Conservation (phyloP, 2,113 vertebrate genomes). For the Stercorarius parasiticus region DNA sequence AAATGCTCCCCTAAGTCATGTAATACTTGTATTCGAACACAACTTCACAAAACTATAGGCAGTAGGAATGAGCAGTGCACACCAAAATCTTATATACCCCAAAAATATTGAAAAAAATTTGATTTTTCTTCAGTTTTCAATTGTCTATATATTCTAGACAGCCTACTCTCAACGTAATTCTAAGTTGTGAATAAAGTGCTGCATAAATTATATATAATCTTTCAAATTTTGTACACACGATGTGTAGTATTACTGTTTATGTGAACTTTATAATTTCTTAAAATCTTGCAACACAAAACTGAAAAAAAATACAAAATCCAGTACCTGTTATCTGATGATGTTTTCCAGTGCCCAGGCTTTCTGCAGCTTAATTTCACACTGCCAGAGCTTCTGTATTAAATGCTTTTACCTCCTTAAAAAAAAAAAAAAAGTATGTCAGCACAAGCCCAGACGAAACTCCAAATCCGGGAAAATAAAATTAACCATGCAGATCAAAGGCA, state of each 20-base stretch:
- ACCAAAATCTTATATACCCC: not conserved
- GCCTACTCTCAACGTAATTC: not conserved
- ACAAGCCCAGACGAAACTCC: slow-evolving; percentile 78
- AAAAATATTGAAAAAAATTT: not conserved
- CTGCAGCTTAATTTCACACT: slow-evolving; percentile 55
- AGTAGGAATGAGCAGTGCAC: not conserved
- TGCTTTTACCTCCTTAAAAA: slow-evolving; percentile 45
- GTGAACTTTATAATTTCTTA: not conserved
- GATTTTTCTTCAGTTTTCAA: not conserved
- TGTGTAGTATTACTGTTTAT: not conserved
- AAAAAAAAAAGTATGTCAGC: slow-evolving; percentile 64
- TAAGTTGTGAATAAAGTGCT: slow-evolving; percentile 2
- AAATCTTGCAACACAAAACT: not conserved
- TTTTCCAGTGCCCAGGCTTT: slow-evolving; percentile 56
- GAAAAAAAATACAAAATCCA: not conserved
- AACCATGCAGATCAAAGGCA: slow-evolving; percentile 88
- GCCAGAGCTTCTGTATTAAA: slow-evolving; percentile 66
- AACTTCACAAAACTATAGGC: not conserved
- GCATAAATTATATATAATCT: not conserved
- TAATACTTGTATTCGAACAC: not conserved
- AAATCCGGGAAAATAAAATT: slow-evolving; percentile 82
- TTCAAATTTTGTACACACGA: not conserved
- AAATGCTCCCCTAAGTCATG: not conserved
- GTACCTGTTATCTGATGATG: slow-evolving; percentile 69
- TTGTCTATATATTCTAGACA: not conserved